Evolutionary conservation across 2,888 invertebrate genomes (phyloP).

Genomic region (Oscheius sp.): DNA sequence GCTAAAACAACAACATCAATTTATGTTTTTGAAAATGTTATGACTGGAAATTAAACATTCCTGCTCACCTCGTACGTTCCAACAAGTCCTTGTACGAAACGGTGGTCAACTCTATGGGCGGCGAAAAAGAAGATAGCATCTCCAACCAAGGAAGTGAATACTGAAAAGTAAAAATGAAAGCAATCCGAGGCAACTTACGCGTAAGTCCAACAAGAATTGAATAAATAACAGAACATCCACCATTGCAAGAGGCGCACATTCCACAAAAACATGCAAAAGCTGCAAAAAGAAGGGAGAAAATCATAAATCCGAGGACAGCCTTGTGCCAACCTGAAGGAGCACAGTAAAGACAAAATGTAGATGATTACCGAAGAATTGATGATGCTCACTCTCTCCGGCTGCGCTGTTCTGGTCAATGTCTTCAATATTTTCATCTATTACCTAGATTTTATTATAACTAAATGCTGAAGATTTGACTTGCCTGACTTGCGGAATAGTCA

Average conservation of each 20-base stretch:
- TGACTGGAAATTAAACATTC: slow-evolving; percentile 7
- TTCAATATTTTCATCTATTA: slow-evolving; percentile 68
- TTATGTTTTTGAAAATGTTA: not conserved
- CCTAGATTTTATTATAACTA: slow-evolving; percentile 43
- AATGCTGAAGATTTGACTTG: no score
- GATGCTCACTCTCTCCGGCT: slow-evolving; percentile 71
- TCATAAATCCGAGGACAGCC: slow-evolving; percentile 66
- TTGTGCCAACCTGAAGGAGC: slow-evolving; percentile 69
- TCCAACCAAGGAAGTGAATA: slow-evolving; percentile 53
- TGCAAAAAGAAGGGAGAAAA: slow-evolving; percentile 62
- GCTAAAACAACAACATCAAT: slow-evolving; percentile 54
- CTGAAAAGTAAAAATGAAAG: slow-evolving; percentile 37
- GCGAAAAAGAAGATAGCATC: slow-evolving; percentile 72
- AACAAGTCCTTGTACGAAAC: slow-evolving; percentile 71
- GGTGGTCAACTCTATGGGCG: slow-evolving; percentile 71
- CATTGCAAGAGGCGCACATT: slow-evolving; percentile 70
- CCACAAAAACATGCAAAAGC: slow-evolving; percentile 63
- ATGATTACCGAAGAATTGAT: slow-evolving; percentile 68
- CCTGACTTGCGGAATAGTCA: slow-evolving; percentile 64
- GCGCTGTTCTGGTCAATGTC: slow-evolving; percentile 70
- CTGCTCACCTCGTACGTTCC: slow-evolving; percentile 68
- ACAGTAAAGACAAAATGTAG: not conserved
- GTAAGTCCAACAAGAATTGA: slow-evolving; percentile 64
- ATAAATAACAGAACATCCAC: slow-evolving; percentile 67
- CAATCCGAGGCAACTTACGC: slow-evolving; percentile 46